These are phyloP conservation scores for Chelonoidis abingdonii DNA, from an alignment of 2,113 vertebrate species.

Conservation along the genomic window DNA sequence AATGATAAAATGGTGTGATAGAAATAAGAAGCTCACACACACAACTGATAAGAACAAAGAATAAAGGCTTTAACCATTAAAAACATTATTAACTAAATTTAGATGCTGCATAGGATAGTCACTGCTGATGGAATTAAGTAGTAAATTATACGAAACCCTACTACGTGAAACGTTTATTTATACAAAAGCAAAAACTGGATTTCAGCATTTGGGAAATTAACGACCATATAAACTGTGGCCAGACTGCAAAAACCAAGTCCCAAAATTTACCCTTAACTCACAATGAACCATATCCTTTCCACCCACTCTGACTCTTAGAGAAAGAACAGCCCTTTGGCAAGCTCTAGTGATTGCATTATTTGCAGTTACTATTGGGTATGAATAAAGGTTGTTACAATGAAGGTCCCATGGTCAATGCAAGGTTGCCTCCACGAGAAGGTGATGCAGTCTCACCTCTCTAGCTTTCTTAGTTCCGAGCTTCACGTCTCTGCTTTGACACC, in stretches of 20 bases:
- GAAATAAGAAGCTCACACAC: background rate
- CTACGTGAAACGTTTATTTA: background rate
- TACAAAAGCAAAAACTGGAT: background rate
- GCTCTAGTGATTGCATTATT: background rate
- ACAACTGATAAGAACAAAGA: background rate
- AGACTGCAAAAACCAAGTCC: background rate
- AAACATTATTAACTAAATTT: background rate
- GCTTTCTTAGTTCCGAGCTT: background rate
- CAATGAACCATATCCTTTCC: background rate
- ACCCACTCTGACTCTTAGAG: background rate
- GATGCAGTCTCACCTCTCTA: background rate
- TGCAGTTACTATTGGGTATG: background rate
- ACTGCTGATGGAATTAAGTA: background rate
- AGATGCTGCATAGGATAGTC: background rate
- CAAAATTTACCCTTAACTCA: background rate
- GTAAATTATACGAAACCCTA: background rate
- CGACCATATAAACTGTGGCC: background rate
- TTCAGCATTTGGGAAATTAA: background rate
- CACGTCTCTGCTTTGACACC: background rate
- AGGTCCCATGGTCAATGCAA: background rate
- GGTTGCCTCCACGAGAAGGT: background rate
- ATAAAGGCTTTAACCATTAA: background rate
- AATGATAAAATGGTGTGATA: background rate
- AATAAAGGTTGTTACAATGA: background rate
- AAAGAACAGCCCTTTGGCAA: background rate